These are phyloP conservation scores for Dioctria linearis DNA, from an alignment of 2,888 invertebrate genomes.

Conservation along the genomic window DNA sequence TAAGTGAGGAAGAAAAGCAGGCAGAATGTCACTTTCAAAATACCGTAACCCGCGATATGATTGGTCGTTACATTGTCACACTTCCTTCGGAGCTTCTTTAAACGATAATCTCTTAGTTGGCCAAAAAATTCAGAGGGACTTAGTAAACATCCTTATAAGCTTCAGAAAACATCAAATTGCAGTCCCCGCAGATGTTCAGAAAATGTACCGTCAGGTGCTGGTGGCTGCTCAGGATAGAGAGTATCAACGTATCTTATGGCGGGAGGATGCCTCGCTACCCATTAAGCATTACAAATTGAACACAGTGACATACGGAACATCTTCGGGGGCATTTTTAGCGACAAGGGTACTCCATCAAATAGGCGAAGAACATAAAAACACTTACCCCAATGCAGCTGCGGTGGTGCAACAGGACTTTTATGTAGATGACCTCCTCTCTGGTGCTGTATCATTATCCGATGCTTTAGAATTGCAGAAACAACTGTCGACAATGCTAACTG, in stretches of 20 bases:
- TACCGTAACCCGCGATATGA: no score
- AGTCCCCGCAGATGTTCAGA: background rate
- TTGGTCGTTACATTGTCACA: no score
- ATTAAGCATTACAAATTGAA: no score
- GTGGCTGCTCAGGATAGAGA: background rate
- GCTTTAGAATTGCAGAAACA: background rate
- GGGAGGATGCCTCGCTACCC: no score
- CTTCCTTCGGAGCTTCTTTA: no score
- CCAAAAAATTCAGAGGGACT: slow-evolving; percentile 3
- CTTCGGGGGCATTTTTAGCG: no score
- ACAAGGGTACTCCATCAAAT: no score
- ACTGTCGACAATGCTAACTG: background rate
- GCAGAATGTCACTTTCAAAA: no score
- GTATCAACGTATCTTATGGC: background rate
- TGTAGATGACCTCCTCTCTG: background rate
- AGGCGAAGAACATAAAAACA: no score
- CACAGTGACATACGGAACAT: no score
- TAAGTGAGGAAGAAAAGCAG: no score
- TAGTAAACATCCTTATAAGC: background rate
- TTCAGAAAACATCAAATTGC: background rate
- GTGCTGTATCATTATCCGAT: background rate
- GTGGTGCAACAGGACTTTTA: background rate
- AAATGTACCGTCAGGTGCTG: background rate
- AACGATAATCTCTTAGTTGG: background rate
- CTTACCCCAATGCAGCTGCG: background rate